phyloP scores from a whole-genome alignment of 53 echinoderm and acorn worm genomes.

The Echinometra lucunter region DNA sequence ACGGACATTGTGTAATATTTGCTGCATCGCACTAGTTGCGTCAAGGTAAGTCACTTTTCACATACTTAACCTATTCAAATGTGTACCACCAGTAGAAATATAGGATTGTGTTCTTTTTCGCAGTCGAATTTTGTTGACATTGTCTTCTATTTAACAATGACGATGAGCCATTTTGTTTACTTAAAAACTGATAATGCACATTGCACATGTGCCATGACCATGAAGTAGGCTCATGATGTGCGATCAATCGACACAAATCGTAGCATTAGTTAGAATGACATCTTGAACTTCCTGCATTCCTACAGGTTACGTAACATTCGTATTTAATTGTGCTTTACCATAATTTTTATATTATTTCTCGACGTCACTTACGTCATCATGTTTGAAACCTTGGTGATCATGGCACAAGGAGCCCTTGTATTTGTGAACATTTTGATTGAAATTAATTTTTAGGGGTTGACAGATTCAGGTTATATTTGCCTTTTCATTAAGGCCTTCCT shows the following conservation, averaged over 20 bases:
- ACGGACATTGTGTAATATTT: conserved; percentile 61
- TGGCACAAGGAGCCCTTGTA: neutral
- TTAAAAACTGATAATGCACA: neutral
- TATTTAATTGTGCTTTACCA: neutral
- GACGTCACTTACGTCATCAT: neutral
- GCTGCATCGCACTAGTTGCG: conserved; percentile 39
- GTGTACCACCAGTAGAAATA: neutral
- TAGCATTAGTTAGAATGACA: neutral
- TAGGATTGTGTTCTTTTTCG: neutral
- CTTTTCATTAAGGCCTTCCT: neutral
- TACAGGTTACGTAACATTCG: neutral
- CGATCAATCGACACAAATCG: neutral
- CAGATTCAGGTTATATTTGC: neutral
- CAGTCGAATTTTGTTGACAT: neutral
- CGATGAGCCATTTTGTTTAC: neutral
- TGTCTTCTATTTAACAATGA: neutral
- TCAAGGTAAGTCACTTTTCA: neutral
- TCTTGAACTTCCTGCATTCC: neutral
- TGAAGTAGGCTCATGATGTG: neutral
- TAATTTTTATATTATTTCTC: neutral
- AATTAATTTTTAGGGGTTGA: neutral
- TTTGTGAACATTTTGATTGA: neutral
- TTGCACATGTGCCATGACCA: neutral
- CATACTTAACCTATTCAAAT: neutral
- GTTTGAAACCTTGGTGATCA: neutral